Conservation (phyloP, 2,888 invertebrate species). For the Drosophila flavopinicola region DNA sequence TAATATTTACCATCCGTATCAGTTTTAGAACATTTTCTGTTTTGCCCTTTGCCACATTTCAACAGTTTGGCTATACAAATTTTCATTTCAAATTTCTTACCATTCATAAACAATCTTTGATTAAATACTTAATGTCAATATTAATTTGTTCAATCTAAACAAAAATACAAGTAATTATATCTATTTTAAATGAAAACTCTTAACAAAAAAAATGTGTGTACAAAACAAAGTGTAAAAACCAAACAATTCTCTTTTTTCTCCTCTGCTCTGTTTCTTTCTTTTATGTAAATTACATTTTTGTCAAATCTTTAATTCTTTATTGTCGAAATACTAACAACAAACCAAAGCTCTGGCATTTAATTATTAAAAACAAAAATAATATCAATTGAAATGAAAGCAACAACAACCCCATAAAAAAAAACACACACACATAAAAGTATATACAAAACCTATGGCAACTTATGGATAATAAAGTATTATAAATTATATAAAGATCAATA, state of each 20-base stretch:
- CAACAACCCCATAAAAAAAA: slow-evolving; percentile 44
- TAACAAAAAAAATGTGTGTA: slow-evolving; percentile 69
- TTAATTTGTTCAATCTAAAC: slow-evolving; percentile 19
- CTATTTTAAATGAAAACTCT: slow-evolving; percentile 40
- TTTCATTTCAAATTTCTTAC: slow-evolving; percentile 24
- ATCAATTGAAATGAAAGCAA: slow-evolving; percentile 63
- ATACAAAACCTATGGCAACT: slow-evolving; percentile 52
- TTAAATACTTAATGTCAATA: slow-evolving; percentile 19
- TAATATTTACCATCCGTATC: not conserved
- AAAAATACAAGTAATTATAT: slow-evolving; percentile 27
- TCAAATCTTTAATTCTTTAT: slow-evolving; percentile 61
- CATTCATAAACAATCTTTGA: slow-evolving; percentile 28
- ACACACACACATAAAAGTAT: slow-evolving; percentile 41
- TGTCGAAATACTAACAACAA: slow-evolving; percentile 55
- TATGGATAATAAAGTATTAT: slow-evolving; percentile 56
- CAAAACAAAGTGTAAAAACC: slow-evolving; percentile 76
- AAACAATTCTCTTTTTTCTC: slow-evolving; percentile 77
- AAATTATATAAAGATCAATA: slow-evolving; percentile 42
- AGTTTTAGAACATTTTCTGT: not conserved
- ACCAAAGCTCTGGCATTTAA: slow-evolving; percentile 82
- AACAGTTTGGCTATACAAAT: slow-evolving; percentile 43
- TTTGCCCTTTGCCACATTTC: slow-evolving; percentile 32
- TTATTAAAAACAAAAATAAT: slow-evolving; percentile 69
- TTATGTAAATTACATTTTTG: slow-evolving; percentile 71
- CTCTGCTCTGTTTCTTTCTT: slow-evolving; percentile 78